phyloP scores from a whole-genome alignment of 2,797 vertebrate genomes.

The Cirrhinus molitorella region DNA sequence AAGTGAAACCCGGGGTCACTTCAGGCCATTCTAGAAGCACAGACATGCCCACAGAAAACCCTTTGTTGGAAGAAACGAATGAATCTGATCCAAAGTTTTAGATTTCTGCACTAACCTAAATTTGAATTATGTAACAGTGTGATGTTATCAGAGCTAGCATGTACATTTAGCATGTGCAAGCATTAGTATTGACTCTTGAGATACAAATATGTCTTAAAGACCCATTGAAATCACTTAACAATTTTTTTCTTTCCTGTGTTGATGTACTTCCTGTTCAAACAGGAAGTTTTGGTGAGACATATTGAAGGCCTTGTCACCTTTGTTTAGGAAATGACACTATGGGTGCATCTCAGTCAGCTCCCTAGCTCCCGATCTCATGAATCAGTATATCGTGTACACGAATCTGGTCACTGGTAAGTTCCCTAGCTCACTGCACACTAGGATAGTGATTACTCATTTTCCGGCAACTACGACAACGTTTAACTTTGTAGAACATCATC shows the following conservation, averaged over 20 bases:
- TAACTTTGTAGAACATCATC: too few relatives aligned
- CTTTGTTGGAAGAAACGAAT: neutral
- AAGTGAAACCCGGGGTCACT: conserved; percentile 60
- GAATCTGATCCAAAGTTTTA: neutral
- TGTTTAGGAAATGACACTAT: too few relatives aligned
- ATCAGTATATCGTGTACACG: too few relatives aligned
- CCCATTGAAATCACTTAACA: neutral
- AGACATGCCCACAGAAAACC: conserved; percentile 4
- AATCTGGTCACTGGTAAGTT: too few relatives aligned
- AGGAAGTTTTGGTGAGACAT: neutral
- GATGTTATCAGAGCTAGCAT: neutral
- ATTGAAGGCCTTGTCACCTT: neutral
- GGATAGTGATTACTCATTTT: too few relatives aligned
- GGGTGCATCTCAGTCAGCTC: too few relatives aligned
- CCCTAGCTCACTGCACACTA: too few relatives aligned
- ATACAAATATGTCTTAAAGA: neutral
- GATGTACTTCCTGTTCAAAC: neutral
- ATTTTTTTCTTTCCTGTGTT: conserved; percentile 21
- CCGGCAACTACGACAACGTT: too few relatives aligned
- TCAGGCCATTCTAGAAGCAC: conserved; percentile 39
- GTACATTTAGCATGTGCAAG: neutral
- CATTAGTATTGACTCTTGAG: neutral
- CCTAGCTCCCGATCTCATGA: too few relatives aligned
- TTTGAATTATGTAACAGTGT: neutral
- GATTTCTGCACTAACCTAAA: neutral